Percentiles rank a stretch among this genome's conserved stretches.
phyloP scores from a whole-genome alignment of 2,888 invertebrate species.

The Drosophila barbarae region DNA sequence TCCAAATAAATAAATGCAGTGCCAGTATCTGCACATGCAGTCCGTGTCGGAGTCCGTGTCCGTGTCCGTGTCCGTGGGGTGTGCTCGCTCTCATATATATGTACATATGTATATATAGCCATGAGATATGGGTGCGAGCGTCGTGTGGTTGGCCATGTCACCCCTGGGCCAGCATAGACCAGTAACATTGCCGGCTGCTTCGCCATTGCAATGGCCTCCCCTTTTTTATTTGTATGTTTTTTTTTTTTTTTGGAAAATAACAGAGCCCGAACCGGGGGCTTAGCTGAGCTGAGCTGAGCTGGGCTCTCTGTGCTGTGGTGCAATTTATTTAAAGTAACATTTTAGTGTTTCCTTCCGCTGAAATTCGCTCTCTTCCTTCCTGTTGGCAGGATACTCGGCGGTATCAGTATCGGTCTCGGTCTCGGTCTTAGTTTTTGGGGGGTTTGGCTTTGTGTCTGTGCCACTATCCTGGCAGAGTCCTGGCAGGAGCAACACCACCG shows the following conservation, averaged over 20 bases:
- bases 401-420: constrained; percentile 26
- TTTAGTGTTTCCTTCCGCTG: constrained; percentile 78
- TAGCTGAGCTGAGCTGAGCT: neutral
- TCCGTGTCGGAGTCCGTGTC: constrained; percentile 9
- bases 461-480: constrained; percentile 7
- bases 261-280: constrained; percentile 27
- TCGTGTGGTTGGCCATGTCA: constrained; percentile 68
- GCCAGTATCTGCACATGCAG: constrained; percentile 40
- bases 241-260: constrained; percentile 10
- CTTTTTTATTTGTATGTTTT: neutral
- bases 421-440: constrained; percentile 14
- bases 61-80: constrained; percentile 11
- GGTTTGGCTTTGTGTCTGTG: neutral
- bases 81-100: constrained; percentile 7
- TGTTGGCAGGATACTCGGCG: constrained; percentile 47
- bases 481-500: neutral
- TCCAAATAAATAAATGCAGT: constrained; percentile 69
- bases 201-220: constrained; percentile 56
- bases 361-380: constrained; percentile 77
- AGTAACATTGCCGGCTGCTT: constrained; percentile 36
- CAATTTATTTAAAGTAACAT: constrained; percentile 76
- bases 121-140: constrained; percentile 45
- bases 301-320: constrained; percentile 46
- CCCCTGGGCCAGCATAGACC: constrained; percentile 46
- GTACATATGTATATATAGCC: neutral